phyloP scores from a whole-genome alignment of 2,113 vertebrate genomes.

The Oenanthe melanoleuca region DNA sequence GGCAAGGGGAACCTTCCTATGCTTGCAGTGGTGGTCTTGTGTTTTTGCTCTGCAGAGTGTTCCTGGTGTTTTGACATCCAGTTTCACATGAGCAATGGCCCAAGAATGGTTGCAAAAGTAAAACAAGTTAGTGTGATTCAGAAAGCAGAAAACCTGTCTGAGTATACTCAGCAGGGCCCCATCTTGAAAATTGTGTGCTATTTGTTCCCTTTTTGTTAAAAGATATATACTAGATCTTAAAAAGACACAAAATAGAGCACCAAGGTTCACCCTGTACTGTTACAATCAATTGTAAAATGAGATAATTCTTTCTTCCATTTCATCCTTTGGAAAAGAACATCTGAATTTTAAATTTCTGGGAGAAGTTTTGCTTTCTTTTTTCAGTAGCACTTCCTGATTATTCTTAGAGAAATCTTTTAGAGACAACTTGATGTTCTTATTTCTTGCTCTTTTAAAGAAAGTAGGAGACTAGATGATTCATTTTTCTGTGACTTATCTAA shows the following conservation, averaged over 20 bases:
- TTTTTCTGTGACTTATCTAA: not conserved
- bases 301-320: not conserved
- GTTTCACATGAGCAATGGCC: not conserved
- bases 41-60: not conserved
- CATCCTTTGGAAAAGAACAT: not conserved
- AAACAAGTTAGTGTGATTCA: not conserved
- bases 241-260: not conserved
- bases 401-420: not conserved
- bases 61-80: not conserved
- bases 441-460: not conserved
- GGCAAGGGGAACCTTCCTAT: not conserved
- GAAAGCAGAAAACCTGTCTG: not conserved
- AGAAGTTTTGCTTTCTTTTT: not conserved
- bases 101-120: not conserved
- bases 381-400: not conserved
- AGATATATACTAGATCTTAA: not conserved
- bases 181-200: not conserved
- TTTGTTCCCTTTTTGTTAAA: not conserved
- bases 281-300: not conserved
- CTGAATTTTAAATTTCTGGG: not conserved
- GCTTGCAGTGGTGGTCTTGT: not conserved
- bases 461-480: not conserved
- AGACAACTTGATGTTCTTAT: not conserved
- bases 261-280: not conserved
- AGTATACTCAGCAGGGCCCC: not conserved